Evolutionary conservation across 2,888 invertebrate species (phyloP).

Genomic region (Chalcosyrphus nemorum): DNA sequence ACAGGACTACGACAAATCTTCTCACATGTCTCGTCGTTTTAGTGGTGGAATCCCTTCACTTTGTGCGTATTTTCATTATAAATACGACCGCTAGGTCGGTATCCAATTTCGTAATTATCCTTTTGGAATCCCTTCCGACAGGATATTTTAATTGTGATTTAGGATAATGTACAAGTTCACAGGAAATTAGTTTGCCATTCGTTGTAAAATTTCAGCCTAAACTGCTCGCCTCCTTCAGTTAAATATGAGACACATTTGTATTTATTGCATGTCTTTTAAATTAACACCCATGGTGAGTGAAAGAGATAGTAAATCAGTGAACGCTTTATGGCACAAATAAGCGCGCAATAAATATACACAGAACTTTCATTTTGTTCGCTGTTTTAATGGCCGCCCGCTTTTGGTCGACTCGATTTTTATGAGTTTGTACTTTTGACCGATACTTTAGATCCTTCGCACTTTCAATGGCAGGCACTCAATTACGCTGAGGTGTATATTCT

Average conservation of each 20-base stretch:
- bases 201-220: background rate
- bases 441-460: slow-evolving; percentile 11
- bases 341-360: slow-evolving; percentile 20
- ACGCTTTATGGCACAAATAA: slow-evolving; percentile 36
- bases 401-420: slow-evolving; percentile 45
- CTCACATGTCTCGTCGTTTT: background rate
- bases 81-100: slow-evolving; percentile 42
- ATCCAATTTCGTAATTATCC: slow-evolving; percentile 48
- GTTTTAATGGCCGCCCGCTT: slow-evolving; percentile 1
- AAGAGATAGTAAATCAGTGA: slow-evolving; percentile 19
- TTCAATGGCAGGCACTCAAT: slow-evolving; percentile 31
- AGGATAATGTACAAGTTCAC: slow-evolving; percentile 40
- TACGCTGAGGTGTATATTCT: slow-evolving; percentile 11
- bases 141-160: slow-evolving; percentile 50
- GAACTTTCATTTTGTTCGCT: background rate
- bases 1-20: slow-evolving; percentile 13
- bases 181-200: slow-evolving; percentile 23
- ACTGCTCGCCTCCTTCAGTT: background rate
- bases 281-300: background rate
- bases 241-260: slow-evolving; percentile 30
- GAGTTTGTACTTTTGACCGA: slow-evolving; percentile 57
- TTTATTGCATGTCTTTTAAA: slow-evolving; percentile 32
- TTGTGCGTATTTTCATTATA: slow-evolving; percentile 22
- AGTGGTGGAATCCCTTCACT: background rate
- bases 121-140: slow-evolving; percentile 28